Percentiles rank a stretch among this genome's conserved stretches.
Evolutionary conservation across 2,113 vertebrate species (phyloP).

Genomic region (Chascanopsetta lugubris): DNA sequence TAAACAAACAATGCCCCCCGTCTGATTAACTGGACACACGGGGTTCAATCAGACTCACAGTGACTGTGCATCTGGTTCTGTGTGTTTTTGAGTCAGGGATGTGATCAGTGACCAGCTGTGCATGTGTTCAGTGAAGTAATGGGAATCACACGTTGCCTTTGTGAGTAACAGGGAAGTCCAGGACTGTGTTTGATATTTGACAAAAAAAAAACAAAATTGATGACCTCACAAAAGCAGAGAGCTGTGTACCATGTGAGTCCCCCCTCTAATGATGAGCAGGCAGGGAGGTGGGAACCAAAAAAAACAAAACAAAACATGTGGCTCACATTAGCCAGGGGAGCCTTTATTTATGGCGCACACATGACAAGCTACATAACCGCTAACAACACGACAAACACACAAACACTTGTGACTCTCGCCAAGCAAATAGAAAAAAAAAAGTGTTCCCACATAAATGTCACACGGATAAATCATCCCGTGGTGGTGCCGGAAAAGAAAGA

Average conservation of each 20-base stretch:
- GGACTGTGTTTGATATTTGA: conserved; percentile 60
- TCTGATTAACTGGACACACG: background rate
- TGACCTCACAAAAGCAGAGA: conserved; percentile 68
- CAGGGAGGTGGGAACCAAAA: conserved; percentile 55
- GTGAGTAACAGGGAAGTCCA: conserved; percentile 71
- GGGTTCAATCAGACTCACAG: conserved; percentile 3
- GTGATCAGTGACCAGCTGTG: conserved; percentile 54
- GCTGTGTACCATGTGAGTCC: conserved; percentile 62
- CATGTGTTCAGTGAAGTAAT: conserved; percentile 57
- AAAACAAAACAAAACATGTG: conserved; percentile 65
- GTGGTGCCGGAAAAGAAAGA: conserved; percentile 39
- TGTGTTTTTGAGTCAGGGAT: conserved; percentile 27
- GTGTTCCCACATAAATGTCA: conserved; percentile 62
- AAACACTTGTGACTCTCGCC: conserved; percentile 60
- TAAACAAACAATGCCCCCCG: background rate
- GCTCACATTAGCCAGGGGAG: conserved; percentile 67
- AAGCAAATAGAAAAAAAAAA: conserved; percentile 52
- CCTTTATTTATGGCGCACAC: conserved; percentile 76
- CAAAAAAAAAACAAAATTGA: conserved; percentile 34
- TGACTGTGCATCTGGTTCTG: conserved; percentile 19
- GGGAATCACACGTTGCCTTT: conserved; percentile 57
- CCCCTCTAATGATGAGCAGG: conserved; percentile 43
- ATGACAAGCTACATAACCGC: conserved; percentile 78
- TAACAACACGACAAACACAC: conserved; percentile 76
- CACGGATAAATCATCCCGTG: conserved; percentile 66